These are phyloP conservation scores for Aspidiotus rigidus DNA, from an alignment of 2,888 invertebrate genomes.

Conservation along the genomic window DNA sequence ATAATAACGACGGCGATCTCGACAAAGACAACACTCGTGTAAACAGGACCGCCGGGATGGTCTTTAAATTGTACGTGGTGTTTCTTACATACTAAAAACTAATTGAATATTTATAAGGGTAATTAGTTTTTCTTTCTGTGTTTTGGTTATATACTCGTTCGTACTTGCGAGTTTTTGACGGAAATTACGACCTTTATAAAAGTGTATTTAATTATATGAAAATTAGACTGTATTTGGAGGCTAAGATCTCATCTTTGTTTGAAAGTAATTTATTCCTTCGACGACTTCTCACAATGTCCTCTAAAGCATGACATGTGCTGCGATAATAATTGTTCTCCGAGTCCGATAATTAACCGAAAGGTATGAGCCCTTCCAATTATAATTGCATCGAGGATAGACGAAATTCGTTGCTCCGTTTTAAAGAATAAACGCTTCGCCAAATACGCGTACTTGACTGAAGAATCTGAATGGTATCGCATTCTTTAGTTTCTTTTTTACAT, in stretches of 20 bases:
- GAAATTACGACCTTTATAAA: slow-evolving; percentile 33
- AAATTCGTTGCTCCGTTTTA: slow-evolving; percentile 1
- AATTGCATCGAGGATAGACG: slow-evolving; percentile 2
- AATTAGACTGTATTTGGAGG: slow-evolving; percentile 31
- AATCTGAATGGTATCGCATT: neutral
- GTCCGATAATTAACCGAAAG: slow-evolving; percentile 18
- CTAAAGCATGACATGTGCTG: slow-evolving; percentile 33
- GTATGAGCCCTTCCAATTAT: slow-evolving; percentile 4
- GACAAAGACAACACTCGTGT: slow-evolving; percentile 11
- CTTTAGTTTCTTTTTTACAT: neutral
- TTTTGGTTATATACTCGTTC: slow-evolving; percentile 26
- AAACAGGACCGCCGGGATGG: slow-evolving; percentile 11
- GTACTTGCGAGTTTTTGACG: slow-evolving; percentile 28
- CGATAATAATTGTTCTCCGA: slow-evolving; percentile 29
- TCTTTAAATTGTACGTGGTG: slow-evolving; percentile 21
- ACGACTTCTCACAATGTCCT: slow-evolving; percentile 34
- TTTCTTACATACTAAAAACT: slow-evolving; percentile 30
- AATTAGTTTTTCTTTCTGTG: slow-evolving; percentile 33
- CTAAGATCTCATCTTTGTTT: slow-evolving; percentile 33
- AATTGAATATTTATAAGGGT: slow-evolving; percentile 34
- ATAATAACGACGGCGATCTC: neutral
- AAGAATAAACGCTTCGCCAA: slow-evolving; percentile 1
- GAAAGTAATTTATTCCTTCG: slow-evolving; percentile 23
- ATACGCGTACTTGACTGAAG: neutral
- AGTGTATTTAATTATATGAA: slow-evolving; percentile 34